These are phyloP conservation scores for Pseudomugil gertrudae DNA, from an alignment of 2,797 vertebrate species.

Conservation along the genomic window DNA sequence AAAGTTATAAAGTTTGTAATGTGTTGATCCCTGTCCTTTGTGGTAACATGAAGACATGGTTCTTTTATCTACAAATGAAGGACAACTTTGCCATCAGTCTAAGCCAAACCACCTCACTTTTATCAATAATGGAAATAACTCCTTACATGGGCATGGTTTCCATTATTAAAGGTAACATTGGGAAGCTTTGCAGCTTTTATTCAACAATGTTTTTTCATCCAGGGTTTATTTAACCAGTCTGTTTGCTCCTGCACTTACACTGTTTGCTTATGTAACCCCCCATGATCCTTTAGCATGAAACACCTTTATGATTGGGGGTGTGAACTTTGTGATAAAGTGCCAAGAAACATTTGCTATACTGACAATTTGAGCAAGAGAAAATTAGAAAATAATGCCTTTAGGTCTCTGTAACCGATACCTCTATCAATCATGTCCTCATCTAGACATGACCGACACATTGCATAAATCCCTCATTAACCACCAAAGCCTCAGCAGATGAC, in stretches of 20 bases:
- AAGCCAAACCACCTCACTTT: neutral
- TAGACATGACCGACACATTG: neutral
- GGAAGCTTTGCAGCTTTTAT: neutral
- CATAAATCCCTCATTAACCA: neutral
- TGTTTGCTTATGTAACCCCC: neutral
- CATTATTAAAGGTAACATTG: neutral
- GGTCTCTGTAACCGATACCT: no score
- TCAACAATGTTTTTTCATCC: no score
- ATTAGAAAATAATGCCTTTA: neutral
- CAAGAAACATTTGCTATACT: no score
- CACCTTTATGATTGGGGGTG: neutral
- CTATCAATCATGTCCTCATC: no score
- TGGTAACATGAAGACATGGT: conserved; percentile 1
- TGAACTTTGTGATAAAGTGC: neutral
- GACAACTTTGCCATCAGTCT: neutral
- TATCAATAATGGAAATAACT: no score
- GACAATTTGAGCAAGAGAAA: neutral
- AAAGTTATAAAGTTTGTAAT: conserved; percentile 81
- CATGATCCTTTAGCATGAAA: neutral
- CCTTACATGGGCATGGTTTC: neutral
- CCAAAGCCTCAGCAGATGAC: neutral
- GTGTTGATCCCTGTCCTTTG: conserved; percentile 46
- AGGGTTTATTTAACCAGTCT: neutral
- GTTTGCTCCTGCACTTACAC: no score
- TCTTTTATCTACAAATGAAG: no score